Evolutionary conservation across 1,140 invertebrate genomes (phyloP), one percentile per base, ranked within the genome.

Genomic region (Leptopilina boulardi): DNA sequence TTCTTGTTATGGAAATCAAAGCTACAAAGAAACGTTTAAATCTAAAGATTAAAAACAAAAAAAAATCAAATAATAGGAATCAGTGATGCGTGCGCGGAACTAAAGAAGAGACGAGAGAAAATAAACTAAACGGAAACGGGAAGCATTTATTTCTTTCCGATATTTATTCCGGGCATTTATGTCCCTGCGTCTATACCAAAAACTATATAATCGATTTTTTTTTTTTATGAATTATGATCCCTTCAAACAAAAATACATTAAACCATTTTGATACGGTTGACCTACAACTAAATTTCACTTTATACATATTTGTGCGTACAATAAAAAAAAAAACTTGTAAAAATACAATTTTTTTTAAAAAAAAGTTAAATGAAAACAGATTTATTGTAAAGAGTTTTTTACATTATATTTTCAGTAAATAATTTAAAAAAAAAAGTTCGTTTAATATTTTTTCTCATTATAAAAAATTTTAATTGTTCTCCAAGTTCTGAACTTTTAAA

Each of bases 111-210:
- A 73, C 30, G 56, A 6, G 73, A 38, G 34, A n/a, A n/a, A n/a
- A n/a, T 66, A 70, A 66, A 19, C 42, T 42, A n/a, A 51, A 34
- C 59, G 23, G 59, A 30, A 66, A 66, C 26, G 23, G 59, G 59
- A 41, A 34, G 59, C 38, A 74, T 80, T 80, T 82, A 75, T 77
- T 80, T 54, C 54, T 70, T 76, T 59, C 71, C 79, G 72, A 82
- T 80, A 80, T 77, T 78, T 80, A 77, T 75, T 51, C 56, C 70
- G 21, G 10, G 77, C 38, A 77, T 81, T 74, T 75, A 78, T 76
- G 71, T 42, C 38, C 34, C 6, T 11, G 59, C 8, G 11, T 38
- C 34, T 38, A 38, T 10, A 10, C n/a, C 30, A 34, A 75, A n/a
- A 74, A 23, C 18, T 75, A 71, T 75, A 79, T 75, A 79, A 80